Evolutionary conservation across 1,140 invertebrate genomes (phyloP).

Genomic region (Antheraea pernyi): DNA sequence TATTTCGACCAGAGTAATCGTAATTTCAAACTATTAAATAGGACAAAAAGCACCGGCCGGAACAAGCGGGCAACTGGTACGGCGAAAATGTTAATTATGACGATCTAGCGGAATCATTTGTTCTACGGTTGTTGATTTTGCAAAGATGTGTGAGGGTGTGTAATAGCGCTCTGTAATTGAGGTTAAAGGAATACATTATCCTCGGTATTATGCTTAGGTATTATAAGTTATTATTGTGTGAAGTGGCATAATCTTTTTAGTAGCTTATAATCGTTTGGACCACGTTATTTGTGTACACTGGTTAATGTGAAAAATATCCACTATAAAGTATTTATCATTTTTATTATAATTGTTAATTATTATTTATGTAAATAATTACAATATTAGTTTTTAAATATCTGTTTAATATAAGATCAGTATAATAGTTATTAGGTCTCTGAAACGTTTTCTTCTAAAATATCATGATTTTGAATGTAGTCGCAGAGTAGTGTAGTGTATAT

Average conservation of each 20-base stretch:
- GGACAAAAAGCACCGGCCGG: conserved; percentile 68
- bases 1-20: conserved; percentile 68
- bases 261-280: conserved; percentile 51
- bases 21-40: conserved; percentile 73
- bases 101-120: conserved; percentile 70
- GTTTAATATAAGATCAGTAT: conserved; percentile 7
- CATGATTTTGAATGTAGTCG: conserved; percentile 27
- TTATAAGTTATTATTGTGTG: neutral
- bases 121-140: conserved; percentile 59
- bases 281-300: conserved; percentile 64
- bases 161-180: conserved; percentile 18
- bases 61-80: conserved; percentile 73
- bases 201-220: conserved; percentile 16
- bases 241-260: conserved; percentile 14
- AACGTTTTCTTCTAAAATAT: conserved; percentile 25
- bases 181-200: conserved; percentile 13
- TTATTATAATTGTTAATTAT: conserved; percentile 59
- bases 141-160: conserved; percentile 23
- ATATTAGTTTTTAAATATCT: conserved; percentile 19
- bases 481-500: conserved; percentile 46
- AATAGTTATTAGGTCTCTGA: conserved; percentile 7
- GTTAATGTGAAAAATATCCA: conserved; percentile 65
- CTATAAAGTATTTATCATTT: conserved; percentile 68
- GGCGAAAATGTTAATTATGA: conserved; percentile 76
- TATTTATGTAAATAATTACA: conserved; percentile 63